Evolutionary conservation across 2,113 vertebrate species (phyloP).

Genomic region (Macroglossus sobrinus): DNA sequence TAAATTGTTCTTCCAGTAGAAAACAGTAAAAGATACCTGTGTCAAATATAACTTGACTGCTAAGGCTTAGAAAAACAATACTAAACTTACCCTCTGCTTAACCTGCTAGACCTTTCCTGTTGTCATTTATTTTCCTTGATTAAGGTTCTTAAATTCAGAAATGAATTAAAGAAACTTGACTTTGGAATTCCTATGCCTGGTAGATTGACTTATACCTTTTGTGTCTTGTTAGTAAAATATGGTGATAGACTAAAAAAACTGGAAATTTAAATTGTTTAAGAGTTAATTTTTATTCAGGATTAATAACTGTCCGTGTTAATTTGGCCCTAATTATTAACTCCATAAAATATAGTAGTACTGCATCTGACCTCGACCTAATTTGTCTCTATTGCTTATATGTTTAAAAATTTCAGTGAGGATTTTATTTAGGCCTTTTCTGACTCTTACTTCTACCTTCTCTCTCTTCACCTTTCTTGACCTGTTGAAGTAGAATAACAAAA

Average conservation of each 20-base stretch:
- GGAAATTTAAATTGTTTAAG: constrained; percentile 55
- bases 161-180: constrained; percentile 51
- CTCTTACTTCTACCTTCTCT: constrained; percentile 89
- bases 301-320: constrained; percentile 61
- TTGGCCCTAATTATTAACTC: constrained; percentile 78
- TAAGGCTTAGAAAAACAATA: constrained; percentile 32
- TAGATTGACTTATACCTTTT: constrained; percentile 46
- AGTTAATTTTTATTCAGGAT: constrained; percentile 57
- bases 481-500: constrained; percentile 98
- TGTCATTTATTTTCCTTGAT: constrained; percentile 39
- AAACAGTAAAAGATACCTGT: constrained; percentile 20
- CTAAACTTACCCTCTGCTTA: not conserved
- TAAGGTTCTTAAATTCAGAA: constrained; percentile 54
- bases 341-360: constrained; percentile 75
- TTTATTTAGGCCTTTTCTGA: constrained; percentile 86
- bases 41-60: constrained; percentile 38
- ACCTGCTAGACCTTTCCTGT: constrained; percentile 47
- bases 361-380: constrained; percentile 82
- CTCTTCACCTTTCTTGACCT: constrained; percentile 89
- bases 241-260: constrained; percentile 42
- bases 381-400: constrained; percentile 83
- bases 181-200: constrained; percentile 53
- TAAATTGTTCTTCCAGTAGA: constrained; percentile 43
- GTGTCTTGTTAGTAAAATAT: constrained; percentile 66
- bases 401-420: constrained; percentile 84